Base-by-base conservation (phyloP, 2,797 vertebrate genomes). In the Aeoliscus strigatus region DNA sequence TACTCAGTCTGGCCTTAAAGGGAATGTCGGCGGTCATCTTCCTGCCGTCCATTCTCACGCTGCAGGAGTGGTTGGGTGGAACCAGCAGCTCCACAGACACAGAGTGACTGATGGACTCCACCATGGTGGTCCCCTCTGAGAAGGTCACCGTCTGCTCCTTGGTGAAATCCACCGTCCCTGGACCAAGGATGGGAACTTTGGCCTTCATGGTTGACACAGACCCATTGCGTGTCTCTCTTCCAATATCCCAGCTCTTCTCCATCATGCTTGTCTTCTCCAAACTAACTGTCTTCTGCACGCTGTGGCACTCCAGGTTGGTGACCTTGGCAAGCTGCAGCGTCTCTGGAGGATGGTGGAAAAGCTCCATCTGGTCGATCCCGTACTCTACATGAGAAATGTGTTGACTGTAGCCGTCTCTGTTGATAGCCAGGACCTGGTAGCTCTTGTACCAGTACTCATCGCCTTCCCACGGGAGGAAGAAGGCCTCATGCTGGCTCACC, bases 361-460 rank as follows among this genome's bases (percentile, higher is more conserved):
- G 73, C 73, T 83, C 63, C 37, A 83, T 84, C 52, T 76, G 32
- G 50, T 87, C 80, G 1, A 85, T 45, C 23, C 10, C 60, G 3
- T 88, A 86, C 46, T 71, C 57, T 6, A 88, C 85, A 0, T 86
- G 75, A 4, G 80, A 77, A 42, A 87, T 80, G 43, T 85, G 81
- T 65, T 89, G 85, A 31, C 53, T 80, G 74, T 85, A 86, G 51
- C 47, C 39, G 7, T 83, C 82, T 4, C 44, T 66, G 66, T 87
- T 86, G 54, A 89, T 59, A 5, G 80, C 47, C 4, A 89, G 72
- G 1, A 89, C 87, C 15, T 87, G 79, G 65, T 89, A 90, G 0
- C 1, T 29, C 64, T 88, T 90, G 60, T 90, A 89, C 85, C 85
- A 90, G 70, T 89, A 88, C 63, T 89, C 87, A 2, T 87, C 63